Evolutionary conservation across 2,888 invertebrate genomes (phyloP), one percentile per base, ranked within the genome.

Genomic region (Harpalus rubripes): DNA sequence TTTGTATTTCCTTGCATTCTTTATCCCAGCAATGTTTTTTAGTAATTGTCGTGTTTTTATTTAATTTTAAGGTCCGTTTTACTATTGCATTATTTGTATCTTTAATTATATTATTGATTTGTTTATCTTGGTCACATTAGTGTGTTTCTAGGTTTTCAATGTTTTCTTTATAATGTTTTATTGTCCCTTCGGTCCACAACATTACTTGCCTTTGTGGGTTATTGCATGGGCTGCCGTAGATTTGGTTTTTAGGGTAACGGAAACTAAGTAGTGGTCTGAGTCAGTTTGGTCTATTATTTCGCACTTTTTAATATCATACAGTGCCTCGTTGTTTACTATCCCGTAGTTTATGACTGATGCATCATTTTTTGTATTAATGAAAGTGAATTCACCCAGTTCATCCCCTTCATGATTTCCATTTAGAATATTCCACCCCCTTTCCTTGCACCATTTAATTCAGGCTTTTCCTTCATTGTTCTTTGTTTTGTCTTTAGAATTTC

Each of bases 91-190:
- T 74, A 18, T 74, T 15, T 41, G 12, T 74, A 12, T 44, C 74
- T 16, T 16, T 1, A 1, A 10, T 44, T 74, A 74, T 16, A 4
- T n/a, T 12, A 7, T 8, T 52, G n/a, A 72, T 44, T 72, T 44
- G 8, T 3, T 18, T 16, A 44, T 74, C 44, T 41, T 12, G 0
- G 15, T 0, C 41, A 7, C n/a, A 12, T 26, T 72, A 8, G 4
- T 72, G 10, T 6, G 8, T 22, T 26, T 63, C 63, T 63, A 63
- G 7, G 1, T 18, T 22, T 65, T 65, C 52, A 0, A 18, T 74
- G 8, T 74, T 16, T 12, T 74, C 74, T 74, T 74, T 44, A 12
- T 74, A 74, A 1, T 74, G 18, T 44, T 41, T 44, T 52, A 44
- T 44, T 44, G 74, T 15, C 1, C 52, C 74, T 44, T 74, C 16